Percentiles rank a stretch among this genome's conserved stretches.
Evolutionary conservation across 2,888 invertebrate genomes (phyloP).

Genomic region (Acleris holmiana): DNA sequence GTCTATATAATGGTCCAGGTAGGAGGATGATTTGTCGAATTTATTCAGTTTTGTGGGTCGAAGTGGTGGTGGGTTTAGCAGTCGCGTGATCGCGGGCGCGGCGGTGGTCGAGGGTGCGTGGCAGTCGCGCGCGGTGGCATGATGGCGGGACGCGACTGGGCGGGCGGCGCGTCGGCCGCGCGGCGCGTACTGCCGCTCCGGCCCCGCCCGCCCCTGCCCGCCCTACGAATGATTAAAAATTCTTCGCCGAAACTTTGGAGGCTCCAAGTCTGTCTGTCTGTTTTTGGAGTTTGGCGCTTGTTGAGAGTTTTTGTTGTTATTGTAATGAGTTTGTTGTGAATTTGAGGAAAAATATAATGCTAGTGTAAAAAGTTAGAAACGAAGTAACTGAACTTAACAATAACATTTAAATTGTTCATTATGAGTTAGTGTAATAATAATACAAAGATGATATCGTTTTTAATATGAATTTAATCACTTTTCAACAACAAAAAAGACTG

Average conservation of each 20-base stretch:
- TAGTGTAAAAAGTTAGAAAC: no score
- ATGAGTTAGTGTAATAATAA: no score
- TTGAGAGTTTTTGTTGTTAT: slow-evolving; percentile 11
- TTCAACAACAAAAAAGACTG: no score
- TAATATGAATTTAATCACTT: no score
- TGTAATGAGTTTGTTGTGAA: slow-evolving; percentile 11
- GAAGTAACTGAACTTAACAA: no score
- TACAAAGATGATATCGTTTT: no score
- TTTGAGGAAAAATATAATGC: no score
- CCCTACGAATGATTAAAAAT: slow-evolving; percentile 73
- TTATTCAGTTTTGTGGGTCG: slow-evolving; percentile 81
- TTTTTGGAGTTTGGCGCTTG: slow-evolving; percentile 20
- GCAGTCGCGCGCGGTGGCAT: slow-evolving; percentile 61
- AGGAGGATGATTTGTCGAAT: slow-evolving; percentile 83
- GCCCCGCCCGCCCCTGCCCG: slow-evolving; percentile 55
- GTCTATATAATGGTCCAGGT: slow-evolving; percentile 84
- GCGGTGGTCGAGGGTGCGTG: slow-evolving; percentile 52
- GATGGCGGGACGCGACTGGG: slow-evolving; percentile 59
- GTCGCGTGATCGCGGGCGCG: slow-evolving; percentile 47
- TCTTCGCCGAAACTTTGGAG: slow-evolving; percentile 67
- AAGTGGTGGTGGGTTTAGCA: slow-evolving; percentile 64
- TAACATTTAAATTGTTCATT: no score
- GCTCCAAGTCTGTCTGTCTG: slow-evolving; percentile 23
- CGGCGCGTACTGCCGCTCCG: slow-evolving; percentile 83
- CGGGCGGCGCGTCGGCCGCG: slow-evolving; percentile 83